Evolutionary conservation across 1,140 invertebrate species (phyloP).

Genomic region (Pogonomyrmex californicus): DNA sequence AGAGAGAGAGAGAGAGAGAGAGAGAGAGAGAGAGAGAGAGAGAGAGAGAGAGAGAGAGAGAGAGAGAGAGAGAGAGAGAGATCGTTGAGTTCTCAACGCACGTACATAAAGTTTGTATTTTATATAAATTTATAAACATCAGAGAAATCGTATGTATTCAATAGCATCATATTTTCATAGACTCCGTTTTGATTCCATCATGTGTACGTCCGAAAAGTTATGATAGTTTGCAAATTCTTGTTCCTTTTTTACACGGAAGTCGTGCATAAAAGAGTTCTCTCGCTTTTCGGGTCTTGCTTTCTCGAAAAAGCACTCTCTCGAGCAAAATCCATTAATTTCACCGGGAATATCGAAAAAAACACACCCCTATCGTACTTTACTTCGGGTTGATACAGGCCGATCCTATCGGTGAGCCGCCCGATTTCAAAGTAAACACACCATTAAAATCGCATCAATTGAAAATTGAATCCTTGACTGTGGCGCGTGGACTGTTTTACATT

Average conservation of each 20-base stretch:
- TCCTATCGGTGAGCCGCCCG: constrained; percentile 26
- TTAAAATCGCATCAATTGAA: constrained; percentile 79
- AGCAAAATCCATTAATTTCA: constrained; percentile 60
- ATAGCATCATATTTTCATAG: constrained; percentile 14
- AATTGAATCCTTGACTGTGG: constrained; percentile 69
- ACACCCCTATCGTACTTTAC: neutral
- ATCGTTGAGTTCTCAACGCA: neutral
- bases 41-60: no score
- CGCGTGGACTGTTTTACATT: constrained; percentile 62
- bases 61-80: neutral
- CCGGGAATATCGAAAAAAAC: constrained; percentile 48
- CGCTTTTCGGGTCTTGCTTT: constrained; percentile 3
- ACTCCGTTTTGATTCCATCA: constrained; percentile 16
- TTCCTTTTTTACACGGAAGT: constrained; percentile 30
- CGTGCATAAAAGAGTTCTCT: constrained; percentile 45
- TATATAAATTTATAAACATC: neutral
- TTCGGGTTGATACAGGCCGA: constrained; percentile 6
- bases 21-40: no score
- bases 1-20: no score
- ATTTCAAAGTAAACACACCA: constrained; percentile 75
- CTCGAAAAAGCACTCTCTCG: constrained; percentile 40
- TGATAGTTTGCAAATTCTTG: constrained; percentile 4
- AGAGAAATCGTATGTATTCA: neutral
- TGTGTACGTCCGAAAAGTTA: neutral
- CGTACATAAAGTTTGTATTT: neutral